Conservation (phyloP, 2,113 vertebrate species). For the Origma solitaria region DNA sequence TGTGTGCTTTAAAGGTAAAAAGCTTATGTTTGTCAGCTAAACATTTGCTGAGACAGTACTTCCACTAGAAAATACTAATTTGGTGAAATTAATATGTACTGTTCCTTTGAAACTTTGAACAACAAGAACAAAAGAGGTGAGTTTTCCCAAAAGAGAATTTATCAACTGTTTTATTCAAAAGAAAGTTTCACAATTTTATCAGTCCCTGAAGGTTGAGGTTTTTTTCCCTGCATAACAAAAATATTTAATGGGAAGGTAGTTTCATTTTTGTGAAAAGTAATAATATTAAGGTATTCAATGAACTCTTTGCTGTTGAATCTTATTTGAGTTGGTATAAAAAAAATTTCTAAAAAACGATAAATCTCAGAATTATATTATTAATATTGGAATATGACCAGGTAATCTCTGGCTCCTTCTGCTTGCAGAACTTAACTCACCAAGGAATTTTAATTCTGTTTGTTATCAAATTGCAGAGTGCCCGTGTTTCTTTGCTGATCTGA, state of each 20-base stretch:
- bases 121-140: not conserved
- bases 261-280: not conserved
- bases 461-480: not conserved
- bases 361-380: not conserved
- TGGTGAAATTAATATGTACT: not conserved
- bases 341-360: not conserved
- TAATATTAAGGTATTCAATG: not conserved
- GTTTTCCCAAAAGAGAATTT: not conserved
- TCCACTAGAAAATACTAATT: not conserved
- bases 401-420: not conserved
- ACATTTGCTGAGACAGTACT: not conserved
- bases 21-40: not conserved
- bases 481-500: not conserved
- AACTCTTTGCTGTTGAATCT: not conserved
- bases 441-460: not conserved
- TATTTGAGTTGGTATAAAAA: not conserved
- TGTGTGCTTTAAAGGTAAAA: not conserved
- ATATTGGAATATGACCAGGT: not conserved
- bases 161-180: not conserved
- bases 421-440: not conserved
- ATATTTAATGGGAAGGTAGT: not conserved
- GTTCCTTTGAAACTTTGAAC: not conserved
- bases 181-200: not conserved
- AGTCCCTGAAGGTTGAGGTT: not conserved
- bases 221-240: not conserved